Evolutionary conservation across 2,797 vertebrate genomes (phyloP), one percentile per base, ranked within the genome.

Genomic region (Hypotaenidia philippensis): DNA sequence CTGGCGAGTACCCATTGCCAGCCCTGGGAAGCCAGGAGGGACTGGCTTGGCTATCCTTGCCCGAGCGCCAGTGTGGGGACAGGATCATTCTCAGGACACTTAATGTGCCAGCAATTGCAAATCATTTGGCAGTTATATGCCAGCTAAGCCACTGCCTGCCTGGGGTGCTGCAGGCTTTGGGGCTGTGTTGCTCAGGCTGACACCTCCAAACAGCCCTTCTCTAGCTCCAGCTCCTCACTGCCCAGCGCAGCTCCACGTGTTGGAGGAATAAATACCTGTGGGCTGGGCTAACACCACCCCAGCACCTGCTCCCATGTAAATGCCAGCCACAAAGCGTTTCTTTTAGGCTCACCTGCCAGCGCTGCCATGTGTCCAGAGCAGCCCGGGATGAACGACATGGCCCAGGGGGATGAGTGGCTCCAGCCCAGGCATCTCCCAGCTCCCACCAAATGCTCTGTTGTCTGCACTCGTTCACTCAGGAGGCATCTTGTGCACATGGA

Each of bases 401-500:
- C 36, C 41, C 4, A 0, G 21, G 36, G 4, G 26, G 5, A 47
- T 0, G 8, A 57, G n/a, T 2, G 19, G 34, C 57, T 68, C 65
- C 87, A 64, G 57, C 57, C 31, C 0, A 0, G 50, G 68, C 56
- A 50, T 63, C 71, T 65, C 38, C 41, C 45, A 40, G 36, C 60
- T 93, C 61, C 47, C 61, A 71, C 32, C 59, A 34, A 71, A 23
- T 2, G 3, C 45, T 78, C 15, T 2, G 1, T 55, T 0, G 7
- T 40, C 49, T 13, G 40, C 0, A 0, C 8, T 47, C 20, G 2
- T 8, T 16, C 1, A 0, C 53, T 61, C 1, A 0, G 81, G 75
- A 81, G 11, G 74, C 38, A 25, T 66, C 74, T 69, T 32, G 8
- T 1, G 0, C 76, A 11, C 36, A 27, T 3, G 7, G 81, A 38